Percentiles rank a stretch among this genome's conserved stretches.
phyloP scores from a whole-genome alignment of 2,113 vertebrate species.

The Microtus montanus region DNA sequence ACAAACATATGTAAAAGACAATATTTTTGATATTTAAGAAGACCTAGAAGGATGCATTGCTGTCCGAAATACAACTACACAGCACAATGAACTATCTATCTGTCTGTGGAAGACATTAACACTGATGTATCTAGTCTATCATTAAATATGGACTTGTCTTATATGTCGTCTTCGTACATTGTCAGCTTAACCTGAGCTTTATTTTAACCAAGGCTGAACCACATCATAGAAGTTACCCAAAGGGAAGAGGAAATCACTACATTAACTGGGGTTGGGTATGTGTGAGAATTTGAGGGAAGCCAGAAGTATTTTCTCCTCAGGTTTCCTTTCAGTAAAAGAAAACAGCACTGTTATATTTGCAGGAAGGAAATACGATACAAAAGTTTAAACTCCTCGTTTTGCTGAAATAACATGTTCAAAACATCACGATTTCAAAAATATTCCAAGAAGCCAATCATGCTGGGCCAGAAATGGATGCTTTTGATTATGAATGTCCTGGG shows the following conservation, averaged over 20 bases:
- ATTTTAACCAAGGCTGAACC: background rate
- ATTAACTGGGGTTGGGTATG: background rate
- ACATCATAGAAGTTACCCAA: background rate
- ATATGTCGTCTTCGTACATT: background rate
- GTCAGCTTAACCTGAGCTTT: background rate
- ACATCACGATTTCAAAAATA: constrained; percentile 60
- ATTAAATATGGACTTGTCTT: background rate
- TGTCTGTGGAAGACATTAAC: background rate
- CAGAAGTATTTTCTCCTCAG: constrained; percentile 34
- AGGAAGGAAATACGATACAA: background rate
- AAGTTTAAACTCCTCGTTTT: background rate
- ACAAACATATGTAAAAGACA: constrained; percentile 65
- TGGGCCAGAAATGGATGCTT: background rate
- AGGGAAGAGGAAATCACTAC: background rate
- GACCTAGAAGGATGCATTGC: background rate
- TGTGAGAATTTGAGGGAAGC: background rate
- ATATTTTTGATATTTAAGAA: constrained; percentile 49
- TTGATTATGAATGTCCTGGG: background rate
- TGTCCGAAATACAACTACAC: constrained; percentile 36
- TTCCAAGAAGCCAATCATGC: background rate
- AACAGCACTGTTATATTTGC: background rate
- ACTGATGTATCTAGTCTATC: background rate
- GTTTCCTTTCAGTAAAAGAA: constrained; percentile 8
- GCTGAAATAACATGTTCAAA: constrained; percentile 9
- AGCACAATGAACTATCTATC: constrained; percentile 21